Evolutionary conservation across 2,113 vertebrate species (phyloP).

Genomic region (Hippotragus niger): DNA sequence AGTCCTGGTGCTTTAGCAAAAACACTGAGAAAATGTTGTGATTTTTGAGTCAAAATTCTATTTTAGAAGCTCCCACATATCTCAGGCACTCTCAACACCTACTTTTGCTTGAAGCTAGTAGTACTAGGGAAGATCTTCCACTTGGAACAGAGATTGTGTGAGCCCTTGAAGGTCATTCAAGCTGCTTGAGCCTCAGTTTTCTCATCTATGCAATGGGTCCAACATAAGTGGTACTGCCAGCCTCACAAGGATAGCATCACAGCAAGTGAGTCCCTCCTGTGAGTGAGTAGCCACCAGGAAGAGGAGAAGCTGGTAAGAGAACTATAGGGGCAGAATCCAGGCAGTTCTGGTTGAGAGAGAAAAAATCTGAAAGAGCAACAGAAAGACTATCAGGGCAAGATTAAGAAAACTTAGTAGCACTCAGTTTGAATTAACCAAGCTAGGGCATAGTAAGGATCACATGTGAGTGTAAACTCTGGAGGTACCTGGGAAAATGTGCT

Average conservation of each 20-base stretch:
- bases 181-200: not conserved
- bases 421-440: not conserved
- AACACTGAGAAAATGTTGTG: not conserved
- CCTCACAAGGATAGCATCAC: not conserved
- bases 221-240: not conserved
- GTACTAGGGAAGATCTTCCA: not conserved
- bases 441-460: not conserved
- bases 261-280: not conserved
- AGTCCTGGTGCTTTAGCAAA: not conserved
- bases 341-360: not conserved
- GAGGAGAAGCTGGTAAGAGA: not conserved
- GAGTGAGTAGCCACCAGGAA: not conserved
- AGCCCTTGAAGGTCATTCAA: not conserved
- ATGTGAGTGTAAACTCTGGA: not conserved
- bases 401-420: not conserved
- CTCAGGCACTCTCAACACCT: not conserved
- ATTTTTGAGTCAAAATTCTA: not conserved
- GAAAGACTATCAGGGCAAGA: not conserved
- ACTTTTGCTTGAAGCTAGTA: not conserved
- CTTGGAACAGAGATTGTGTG: not conserved
- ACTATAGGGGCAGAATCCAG: not conserved
- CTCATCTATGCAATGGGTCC: not conserved
- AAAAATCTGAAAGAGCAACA: not conserved
- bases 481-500: not conserved
- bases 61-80: not conserved